Evolutionary conservation across 2,797 vertebrate species (phyloP).

Genomic region (Amblyopsis hoosieri): DNA sequence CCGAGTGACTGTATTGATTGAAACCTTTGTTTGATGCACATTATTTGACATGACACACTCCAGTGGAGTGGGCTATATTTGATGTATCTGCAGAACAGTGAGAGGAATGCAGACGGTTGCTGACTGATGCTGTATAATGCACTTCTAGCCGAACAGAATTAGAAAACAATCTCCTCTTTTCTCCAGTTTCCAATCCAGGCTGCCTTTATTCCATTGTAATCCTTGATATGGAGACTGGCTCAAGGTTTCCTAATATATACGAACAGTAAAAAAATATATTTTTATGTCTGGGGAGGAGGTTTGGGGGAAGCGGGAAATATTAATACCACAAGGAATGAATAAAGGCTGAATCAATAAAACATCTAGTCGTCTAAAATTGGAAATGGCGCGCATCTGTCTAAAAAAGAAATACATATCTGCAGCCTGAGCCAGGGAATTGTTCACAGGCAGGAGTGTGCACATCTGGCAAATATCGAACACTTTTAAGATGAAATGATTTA

Average conservation of each 20-base stretch:
- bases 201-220: conserved; percentile 21
- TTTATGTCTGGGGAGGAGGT: conserved; percentile 55
- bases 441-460: conserved; percentile 38
- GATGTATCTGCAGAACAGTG: conserved; percentile 61
- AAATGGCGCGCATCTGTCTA: conserved; percentile 60
- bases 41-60: conserved; percentile 31
- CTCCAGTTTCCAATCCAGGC: conserved; percentile 5
- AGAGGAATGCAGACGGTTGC: conserved; percentile 54
- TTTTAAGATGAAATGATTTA: conserved; percentile 64
- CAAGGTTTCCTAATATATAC: conserved; percentile 56
- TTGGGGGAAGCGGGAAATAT: conserved; percentile 53
- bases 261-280: conserved; percentile 44
- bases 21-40: conserved; percentile 48
- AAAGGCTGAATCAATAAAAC: conserved; percentile 74
- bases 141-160: conserved; percentile 30
- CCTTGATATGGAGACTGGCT: conserved; percentile 33
- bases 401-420: conserved; percentile 55
- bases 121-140: conserved; percentile 50
- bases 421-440: conserved; percentile 55
- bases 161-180: conserved; percentile 25
- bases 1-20: conserved; percentile 42
- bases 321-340: conserved; percentile 62
- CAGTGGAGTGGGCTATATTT: conserved; percentile 53
- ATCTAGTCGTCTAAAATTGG: conserved; percentile 68
- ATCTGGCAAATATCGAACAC: conserved; percentile 62